phyloP scores from a whole-genome alignment of 2,797 vertebrate species.

The Enteromius paludinosus region DNA sequence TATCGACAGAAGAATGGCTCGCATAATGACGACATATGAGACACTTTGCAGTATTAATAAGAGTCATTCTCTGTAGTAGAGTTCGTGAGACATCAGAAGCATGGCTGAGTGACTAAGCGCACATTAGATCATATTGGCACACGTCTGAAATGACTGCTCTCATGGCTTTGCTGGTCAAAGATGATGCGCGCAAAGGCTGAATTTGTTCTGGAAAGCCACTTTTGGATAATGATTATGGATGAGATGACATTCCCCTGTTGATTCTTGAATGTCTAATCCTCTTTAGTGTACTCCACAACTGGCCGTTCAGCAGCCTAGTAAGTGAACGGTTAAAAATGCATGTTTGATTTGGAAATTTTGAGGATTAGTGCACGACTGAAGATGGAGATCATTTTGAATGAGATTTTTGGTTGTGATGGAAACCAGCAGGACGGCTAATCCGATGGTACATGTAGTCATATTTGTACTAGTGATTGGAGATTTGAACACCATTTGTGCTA shows the following conservation, averaged over 20 bases:
- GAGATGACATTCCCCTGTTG: slow-evolving; percentile 31
- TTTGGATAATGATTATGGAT: slow-evolving; percentile 27
- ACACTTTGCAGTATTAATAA: slow-evolving; percentile 9
- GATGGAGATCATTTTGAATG: neutral
- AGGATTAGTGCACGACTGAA: slow-evolving; percentile 19
- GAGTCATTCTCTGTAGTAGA: neutral
- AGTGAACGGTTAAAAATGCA: slow-evolving; percentile 2
- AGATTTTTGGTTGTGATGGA: slow-evolving; percentile 7
- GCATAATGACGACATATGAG: slow-evolving; percentile 5
- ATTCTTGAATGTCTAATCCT: slow-evolving; percentile 33
- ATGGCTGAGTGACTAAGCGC: neutral
- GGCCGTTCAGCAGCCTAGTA: neutral
- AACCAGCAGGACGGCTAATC: slow-evolving; percentile 15
- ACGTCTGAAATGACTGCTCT: neutral
- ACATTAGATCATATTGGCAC: slow-evolving; percentile 9
- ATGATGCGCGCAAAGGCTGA: neutral
- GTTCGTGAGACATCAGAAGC: neutral
- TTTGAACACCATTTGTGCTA: neutral
- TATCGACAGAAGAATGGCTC: neutral
- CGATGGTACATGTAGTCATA: neutral
- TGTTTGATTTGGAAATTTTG: neutral
- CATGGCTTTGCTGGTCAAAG: slow-evolving; percentile 5
- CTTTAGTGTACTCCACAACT: slow-evolving; percentile 26
- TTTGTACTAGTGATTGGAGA: slow-evolving; percentile 1
- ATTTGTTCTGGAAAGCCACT: slow-evolving; percentile 19